Evolutionary conservation across 2,888 invertebrate species (phyloP), one percentile per base, ranked within the genome.

Genomic region (Pardosa pseudoannulata): DNA sequence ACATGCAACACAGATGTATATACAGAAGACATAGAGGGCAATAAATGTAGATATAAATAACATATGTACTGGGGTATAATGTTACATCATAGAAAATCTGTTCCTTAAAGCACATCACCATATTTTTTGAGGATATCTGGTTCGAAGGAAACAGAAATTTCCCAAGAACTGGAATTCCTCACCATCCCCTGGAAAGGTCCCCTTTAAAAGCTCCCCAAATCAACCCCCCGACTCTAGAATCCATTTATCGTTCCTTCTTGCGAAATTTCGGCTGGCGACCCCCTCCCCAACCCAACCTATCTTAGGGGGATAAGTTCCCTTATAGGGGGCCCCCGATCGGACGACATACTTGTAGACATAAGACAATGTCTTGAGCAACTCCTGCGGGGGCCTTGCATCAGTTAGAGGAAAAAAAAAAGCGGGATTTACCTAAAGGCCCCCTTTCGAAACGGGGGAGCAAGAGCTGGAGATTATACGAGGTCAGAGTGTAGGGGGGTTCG

Each of bases 201-300:
- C n/a, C n/a, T n/a, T n/a, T n/a, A n/a, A n/a, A n/a, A n/a, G n/a
- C n/a, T n/a, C n/a, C n/a, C n/a, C n/a, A n/a, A n/a, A n/a, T n/a
- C n/a, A n/a, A n/a, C n/a, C n/a, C n/a, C n/a, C n/a, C n/a, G 13
- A 2, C 16, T 2, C 41, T 2, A 0, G 23, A 23, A 56, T 23
- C 11, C 56, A 56, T 23, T 56, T 56, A 56, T 56, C 56, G 56
- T 11, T 56, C n/a, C n/a, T n/a, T n/a, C n/a, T n/a, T n/a, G 56
- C 56, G 56, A 56, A 56, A 56, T 56, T 56, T 56, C 5, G 23
- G 16, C 56, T n/a, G n/a, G n/a, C n/a, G 11, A 23, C 56, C n/a
- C 23, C 23, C 3, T 5, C 16, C 23, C 23, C 23, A 56, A 23
- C 56, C 23, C n/a, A 23, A 6, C n/a, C 56, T 56, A n/a, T n/a